Conservation (phyloP, 2,888 invertebrate species). For the Acanthosoma haemorrhoidale region DNA sequence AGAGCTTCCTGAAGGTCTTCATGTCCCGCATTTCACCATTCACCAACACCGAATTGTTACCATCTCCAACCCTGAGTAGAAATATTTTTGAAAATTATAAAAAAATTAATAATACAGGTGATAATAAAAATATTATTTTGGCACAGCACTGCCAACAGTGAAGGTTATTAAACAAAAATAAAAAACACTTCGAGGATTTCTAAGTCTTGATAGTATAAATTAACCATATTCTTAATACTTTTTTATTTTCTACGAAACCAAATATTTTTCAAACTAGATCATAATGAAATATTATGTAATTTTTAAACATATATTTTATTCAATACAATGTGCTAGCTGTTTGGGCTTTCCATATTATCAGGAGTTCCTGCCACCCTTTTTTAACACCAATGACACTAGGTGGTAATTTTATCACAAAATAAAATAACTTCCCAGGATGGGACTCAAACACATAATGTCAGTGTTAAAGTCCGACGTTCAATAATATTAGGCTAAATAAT, state of each 20-base stretch:
- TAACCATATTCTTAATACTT: not conserved
- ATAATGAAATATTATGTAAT: too few species aligned
- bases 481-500: too few species aligned
- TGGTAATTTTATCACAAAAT: too few species aligned
- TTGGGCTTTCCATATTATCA: too few species aligned
- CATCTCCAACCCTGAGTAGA: constrained; percentile 61
- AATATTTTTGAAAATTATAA: too few species aligned
- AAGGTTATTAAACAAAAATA: not conserved
- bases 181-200: not conserved
- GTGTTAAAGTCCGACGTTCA: too few species aligned
- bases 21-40: constrained; percentile 74
- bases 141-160: not conserved
- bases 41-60: constrained; percentile 68
- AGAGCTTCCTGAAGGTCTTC: constrained; percentile 75
- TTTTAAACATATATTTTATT: too few species aligned
- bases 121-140: not conserved
- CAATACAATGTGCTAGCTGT: too few species aligned
- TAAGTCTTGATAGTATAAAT: not conserved
- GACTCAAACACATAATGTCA: too few species aligned
- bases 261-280: not conserved
- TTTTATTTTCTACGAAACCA: not conserved
- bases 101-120: not conserved
- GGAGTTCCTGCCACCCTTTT: too few species aligned
- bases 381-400: too few species aligned
- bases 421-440: too few species aligned